Evolutionary conservation across 2,888 invertebrate species (phyloP).

Genomic region (Junonia oenone): DNA sequence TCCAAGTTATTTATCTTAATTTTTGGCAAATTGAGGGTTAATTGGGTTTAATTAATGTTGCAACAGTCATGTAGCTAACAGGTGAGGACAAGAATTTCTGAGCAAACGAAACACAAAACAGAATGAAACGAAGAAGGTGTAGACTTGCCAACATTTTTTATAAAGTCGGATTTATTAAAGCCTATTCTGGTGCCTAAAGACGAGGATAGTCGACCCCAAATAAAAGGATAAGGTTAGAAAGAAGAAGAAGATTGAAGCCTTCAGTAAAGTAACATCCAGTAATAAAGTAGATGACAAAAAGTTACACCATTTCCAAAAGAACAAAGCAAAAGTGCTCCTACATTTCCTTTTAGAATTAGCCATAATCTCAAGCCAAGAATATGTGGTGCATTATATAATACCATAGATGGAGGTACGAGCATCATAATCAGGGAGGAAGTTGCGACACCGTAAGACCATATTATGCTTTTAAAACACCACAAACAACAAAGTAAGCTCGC

Average conservation of each 20-base stretch:
- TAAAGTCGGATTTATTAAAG: no score
- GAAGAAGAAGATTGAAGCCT: no score
- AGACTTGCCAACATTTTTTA: no score
- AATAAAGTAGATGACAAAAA: no score
- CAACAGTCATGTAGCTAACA: neutral
- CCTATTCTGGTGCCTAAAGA: no score
- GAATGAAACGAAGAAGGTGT: no score
- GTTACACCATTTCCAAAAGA: neutral
- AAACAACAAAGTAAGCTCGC: constrained; percentile 5
- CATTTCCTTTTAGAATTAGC: neutral
- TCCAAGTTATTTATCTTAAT: neutral
- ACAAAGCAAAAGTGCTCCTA: neutral
- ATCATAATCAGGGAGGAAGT: neutral
- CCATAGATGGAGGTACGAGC: neutral
- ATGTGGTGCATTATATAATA: neutral
- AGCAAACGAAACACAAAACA: no score
- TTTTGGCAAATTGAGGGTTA: neutral
- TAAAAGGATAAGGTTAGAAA: no score
- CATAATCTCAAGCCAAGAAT: neutral
- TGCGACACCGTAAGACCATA: neutral
- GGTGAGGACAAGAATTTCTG: neutral
- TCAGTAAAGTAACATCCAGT: no score
- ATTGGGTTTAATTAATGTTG: neutral
- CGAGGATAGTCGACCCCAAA: no score
- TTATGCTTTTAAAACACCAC: neutral